Base-by-base conservation (phyloP, 1,140 invertebrate species). In the Brachionus plicatilis region DNA sequence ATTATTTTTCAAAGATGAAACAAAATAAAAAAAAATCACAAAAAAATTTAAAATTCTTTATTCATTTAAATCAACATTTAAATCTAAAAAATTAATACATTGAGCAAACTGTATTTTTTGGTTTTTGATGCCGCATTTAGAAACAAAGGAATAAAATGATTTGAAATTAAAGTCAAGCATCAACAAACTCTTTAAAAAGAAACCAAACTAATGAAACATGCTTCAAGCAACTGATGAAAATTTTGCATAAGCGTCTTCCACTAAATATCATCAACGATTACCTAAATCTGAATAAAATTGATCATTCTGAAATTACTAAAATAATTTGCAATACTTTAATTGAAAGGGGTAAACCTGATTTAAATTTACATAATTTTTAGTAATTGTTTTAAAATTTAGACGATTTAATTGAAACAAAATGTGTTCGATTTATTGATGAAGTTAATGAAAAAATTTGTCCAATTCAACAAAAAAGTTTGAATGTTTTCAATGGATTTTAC, bases 361-460 rank as follows among this genome's bases (percentile, higher is more conserved):
- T 4, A 27, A 47, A 29, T 47, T 24, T 1, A 17, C 47, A 47
- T 24, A 1, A 14, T 76, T 29, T 50, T 20, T 27, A 53, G 7
- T 6, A 11, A 50, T 50, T 14, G 29, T 50, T 50, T 29, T 6
- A 8, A 68, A 68, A 68, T 33, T 20, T 50, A 76, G 72, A 76
- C 5, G 50, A 14, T 53, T 8, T 14, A 2, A 12, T 17, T 11
- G 60, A 82, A 20, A 82, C 79, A 12, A 82, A 82, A 82, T 82
- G 50, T 53, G 79, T 82, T 6, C 4, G 79, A 14, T 82, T 82
- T 82, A 17, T 82, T 11, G 79, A 82, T 68, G 79, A 82, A 65
- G 53, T 82, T 12, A 60, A 82, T 37, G 50, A 82, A 65, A 82
- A 82, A 27, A 60, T 82, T 37, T 82, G 37, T 9, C 43, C 37